These are phyloP conservation scores for Phoeniculus purpureus DNA, from an alignment of 2,797 vertebrate genomes.

Conservation along the genomic window DNA sequence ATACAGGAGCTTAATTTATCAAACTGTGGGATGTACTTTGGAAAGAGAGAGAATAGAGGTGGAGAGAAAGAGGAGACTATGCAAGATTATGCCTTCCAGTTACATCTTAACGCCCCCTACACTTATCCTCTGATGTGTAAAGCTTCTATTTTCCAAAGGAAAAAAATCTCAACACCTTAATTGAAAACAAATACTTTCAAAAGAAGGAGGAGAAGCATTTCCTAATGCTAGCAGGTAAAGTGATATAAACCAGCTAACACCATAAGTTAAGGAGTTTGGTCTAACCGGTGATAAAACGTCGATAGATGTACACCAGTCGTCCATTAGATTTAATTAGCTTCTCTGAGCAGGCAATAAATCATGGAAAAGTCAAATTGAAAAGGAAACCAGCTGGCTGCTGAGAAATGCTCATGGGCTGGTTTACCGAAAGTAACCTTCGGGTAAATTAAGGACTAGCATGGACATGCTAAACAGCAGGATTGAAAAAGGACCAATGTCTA, in stretches of 20 bases:
- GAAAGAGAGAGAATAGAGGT: neutral
- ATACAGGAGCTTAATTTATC: neutral
- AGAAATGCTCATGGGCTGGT: conserved; percentile 33
- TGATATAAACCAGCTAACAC: conserved; percentile 56
- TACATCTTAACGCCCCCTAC: neutral
- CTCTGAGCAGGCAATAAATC: conserved; percentile 73
- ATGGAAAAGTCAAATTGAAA: conserved; percentile 38
- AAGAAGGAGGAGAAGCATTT: conserved; percentile 24
- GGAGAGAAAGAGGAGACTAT: neutral
- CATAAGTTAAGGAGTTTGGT: conserved; percentile 59
- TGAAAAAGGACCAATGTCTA: conserved; percentile 1
- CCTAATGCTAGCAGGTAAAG: conserved; percentile 32
- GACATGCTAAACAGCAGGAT: conserved; percentile 11
- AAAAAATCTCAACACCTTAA: neutral
- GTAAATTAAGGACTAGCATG: conserved; percentile 6
- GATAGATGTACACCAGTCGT: conserved; percentile 59
- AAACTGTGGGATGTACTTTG: neutral
- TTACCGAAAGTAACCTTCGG: conserved; percentile 39
- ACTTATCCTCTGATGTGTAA: neutral
- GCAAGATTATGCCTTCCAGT: neutral
- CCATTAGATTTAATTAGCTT: conserved; percentile 71
- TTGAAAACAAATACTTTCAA: conserved; percentile 2
- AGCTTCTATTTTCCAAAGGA: neutral
- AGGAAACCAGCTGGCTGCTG: conserved; percentile 55
- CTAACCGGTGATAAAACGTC: conserved; percentile 77